Evolutionary conservation across 2,797 vertebrate genomes (phyloP).

Genomic region (Cossypha niveicapilla): DNA sequence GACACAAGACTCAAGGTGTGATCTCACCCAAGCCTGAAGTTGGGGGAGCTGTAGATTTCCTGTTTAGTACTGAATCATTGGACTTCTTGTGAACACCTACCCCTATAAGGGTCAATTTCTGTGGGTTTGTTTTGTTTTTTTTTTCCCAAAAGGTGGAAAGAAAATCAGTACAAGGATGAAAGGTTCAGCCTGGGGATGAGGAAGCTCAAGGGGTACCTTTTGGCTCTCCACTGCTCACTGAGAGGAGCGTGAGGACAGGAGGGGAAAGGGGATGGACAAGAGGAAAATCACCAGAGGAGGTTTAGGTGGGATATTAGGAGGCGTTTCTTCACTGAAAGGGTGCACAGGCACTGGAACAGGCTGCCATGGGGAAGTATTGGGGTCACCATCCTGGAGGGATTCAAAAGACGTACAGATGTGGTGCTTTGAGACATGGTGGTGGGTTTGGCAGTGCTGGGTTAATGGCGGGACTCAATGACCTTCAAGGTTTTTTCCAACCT

Average conservation of each 20-base stretch:
- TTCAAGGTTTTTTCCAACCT: background rate
- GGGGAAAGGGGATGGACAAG: background rate
- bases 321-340: background rate
- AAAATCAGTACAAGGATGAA: background rate
- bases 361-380: background rate
- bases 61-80: fast-evolving
- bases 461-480: background rate
- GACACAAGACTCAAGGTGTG: background rate
- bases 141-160: background rate
- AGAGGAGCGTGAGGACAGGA: fast-evolving
- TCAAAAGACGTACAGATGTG: fast-evolving
- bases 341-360: background rate
- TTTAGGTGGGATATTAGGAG: background rate
- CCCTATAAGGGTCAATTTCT: background rate
- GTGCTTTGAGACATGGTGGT: background rate
- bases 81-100: too few species aligned
- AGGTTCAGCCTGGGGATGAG: background rate
- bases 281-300: background rate
- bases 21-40: background rate
- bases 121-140: background rate
- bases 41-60: fast-evolving
- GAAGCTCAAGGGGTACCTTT: background rate
- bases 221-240: fast-evolving
- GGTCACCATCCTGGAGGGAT: background rate
- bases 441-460: too few species aligned